These are phyloP conservation scores for Xyliphius kryptos DNA, from an alignment of 2,113 vertebrate species.

Conservation along the genomic window DNA sequence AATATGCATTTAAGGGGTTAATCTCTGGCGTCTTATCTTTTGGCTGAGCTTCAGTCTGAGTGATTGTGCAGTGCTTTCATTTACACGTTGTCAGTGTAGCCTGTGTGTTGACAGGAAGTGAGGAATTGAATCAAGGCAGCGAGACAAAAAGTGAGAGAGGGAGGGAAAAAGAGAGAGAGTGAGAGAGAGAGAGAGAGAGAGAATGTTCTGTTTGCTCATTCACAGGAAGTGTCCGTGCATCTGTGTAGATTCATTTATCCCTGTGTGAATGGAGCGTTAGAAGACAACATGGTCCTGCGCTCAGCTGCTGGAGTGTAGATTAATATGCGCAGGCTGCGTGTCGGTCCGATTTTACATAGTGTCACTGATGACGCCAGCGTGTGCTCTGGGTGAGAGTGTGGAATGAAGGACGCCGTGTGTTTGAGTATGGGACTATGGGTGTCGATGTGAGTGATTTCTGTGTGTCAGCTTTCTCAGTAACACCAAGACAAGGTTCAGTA, in stretches of 20 bases:
- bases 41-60: conserved; percentile 4
- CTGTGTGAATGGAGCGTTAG: conserved; percentile 55
- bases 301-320: conserved; percentile 32
- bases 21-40: background rate
- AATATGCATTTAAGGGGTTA: background rate
- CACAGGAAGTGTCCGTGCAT: conserved; percentile 46
- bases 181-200: conserved; percentile 43
- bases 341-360: conserved; percentile 3
- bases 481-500: background rate
- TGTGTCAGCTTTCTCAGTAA: conserved; percentile 1
- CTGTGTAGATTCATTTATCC: conserved; percentile 52
- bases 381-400: background rate
- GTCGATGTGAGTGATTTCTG: conserved; percentile 6
- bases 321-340: conserved; percentile 8
- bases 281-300: conserved; percentile 36
- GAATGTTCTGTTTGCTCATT: conserved; percentile 49
- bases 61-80: conserved; percentile 10
- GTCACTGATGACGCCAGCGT: background rate
- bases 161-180: conserved; percentile 45
- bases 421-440: conserved; percentile 14
- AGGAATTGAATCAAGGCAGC: conserved; percentile 46
- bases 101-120: conserved; percentile 31
- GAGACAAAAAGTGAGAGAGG: too few species aligned
- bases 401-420: conserved; percentile 21
- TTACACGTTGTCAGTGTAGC: conserved; percentile 30